Base-by-base conservation (phyloP, 2,888 invertebrate species). In the Acronicta leporina region DNA sequence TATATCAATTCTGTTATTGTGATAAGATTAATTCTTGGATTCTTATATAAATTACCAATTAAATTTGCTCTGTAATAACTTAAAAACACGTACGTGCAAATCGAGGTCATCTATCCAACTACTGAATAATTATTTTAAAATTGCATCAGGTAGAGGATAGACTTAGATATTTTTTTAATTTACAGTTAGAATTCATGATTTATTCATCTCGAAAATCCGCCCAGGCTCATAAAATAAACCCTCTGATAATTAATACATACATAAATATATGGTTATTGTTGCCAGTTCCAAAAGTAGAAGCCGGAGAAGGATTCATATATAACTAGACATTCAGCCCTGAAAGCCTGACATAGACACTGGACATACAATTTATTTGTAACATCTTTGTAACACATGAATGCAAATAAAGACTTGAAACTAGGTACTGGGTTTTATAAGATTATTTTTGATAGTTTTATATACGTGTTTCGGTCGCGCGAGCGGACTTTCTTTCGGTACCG, bases 141-240 rank as follows among this genome's bases (percentile, higher is more conserved):
- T 33, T 58, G 38, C 48, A 42, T 44, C 44, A 11, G 25, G 13
- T 9, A 5, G 20, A 14, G 10, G 25, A 14, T 9, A 5, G 20
- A 14, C 27, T 43, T 33, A 16, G n/a, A 52, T 42, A 20, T 42
- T 15, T 16, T 30, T 9, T 6, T 35, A 2, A 16, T 9, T 68
- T 44, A 27, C 73, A 54, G 51, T 68, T 41, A 44, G 60, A 60
- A 60, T 59, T 46, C 25, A 59, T 44, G 38, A 48, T n/a, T 14
- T 30, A 62, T 40, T 59, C 51, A 59, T 35, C 57, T 44, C 43
- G 58, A 55, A 42, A 38, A 56, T 56, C 46, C 45, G 51, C 20
- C 41, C 5, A 59, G 67, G 67, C 46, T 75, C 72, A 75, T 35
- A 44, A 50, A 53, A 53, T 38, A 49, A 59, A 70, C 56, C 30